Percentiles rank a stretch among this genome's conserved stretches.
Evolutionary conservation across 2,797 vertebrate species (phyloP).

Genomic region (Choloepus didactylus): DNA sequence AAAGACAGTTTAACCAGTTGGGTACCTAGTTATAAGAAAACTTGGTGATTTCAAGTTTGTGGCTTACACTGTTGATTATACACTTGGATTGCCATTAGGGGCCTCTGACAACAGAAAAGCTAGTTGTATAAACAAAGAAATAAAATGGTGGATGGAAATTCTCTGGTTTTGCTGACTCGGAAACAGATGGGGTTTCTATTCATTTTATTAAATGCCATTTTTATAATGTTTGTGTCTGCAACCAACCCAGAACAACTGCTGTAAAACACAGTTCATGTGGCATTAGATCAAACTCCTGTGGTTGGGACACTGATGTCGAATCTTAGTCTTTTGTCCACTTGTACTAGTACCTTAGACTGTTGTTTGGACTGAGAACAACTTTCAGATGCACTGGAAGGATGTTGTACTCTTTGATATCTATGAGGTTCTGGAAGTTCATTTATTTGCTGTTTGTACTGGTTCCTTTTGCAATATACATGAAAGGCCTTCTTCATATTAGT

Average conservation of each 20-base stretch:
- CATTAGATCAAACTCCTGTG: background rate
- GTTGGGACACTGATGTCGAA: background rate
- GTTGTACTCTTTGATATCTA: background rate
- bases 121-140: slow-evolving; percentile 71
- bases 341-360: background rate
- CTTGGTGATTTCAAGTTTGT: slow-evolving; percentile 63
- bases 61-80: slow-evolving; percentile 26
- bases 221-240: slow-evolving; percentile 20
- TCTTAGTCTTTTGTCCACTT: background rate
- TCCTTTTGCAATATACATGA: background rate
- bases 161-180: slow-evolving; percentile 70
- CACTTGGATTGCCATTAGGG: slow-evolving; percentile 29
- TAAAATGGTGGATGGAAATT: slow-evolving; percentile 64
- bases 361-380: background rate
- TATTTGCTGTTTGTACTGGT: background rate
- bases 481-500: background rate
- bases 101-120: slow-evolving; percentile 63
- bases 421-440: background rate
- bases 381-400: background rate
- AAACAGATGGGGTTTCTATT: slow-evolving; percentile 69
- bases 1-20: background rate
- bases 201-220: slow-evolving; percentile 61
- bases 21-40: slow-evolving; percentile 32
- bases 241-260: background rate
- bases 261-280: slow-evolving; percentile 11